These are phyloP conservation scores for Lycia hirtaria DNA, from an alignment of 2,888 invertebrate genomes.

Conservation along the genomic window DNA sequence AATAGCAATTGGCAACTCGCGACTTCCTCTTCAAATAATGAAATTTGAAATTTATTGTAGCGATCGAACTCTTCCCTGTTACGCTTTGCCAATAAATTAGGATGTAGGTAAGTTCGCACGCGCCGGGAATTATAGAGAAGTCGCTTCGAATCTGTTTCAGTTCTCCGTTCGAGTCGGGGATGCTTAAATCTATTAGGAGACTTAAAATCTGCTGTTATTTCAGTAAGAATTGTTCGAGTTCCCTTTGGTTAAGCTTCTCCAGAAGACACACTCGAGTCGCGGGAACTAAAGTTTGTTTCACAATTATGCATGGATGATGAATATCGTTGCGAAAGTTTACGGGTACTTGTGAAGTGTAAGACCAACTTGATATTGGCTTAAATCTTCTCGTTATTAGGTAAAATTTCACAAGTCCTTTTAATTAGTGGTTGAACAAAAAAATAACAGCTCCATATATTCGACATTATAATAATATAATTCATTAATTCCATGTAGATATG, in stretches of 20 bases:
- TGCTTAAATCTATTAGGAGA: conserved; percentile 51
- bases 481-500: too few species aligned
- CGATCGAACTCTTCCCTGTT: conserved; percentile 69
- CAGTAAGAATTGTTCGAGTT: conserved; percentile 26
- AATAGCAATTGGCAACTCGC: conserved; percentile 78
- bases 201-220: conserved; percentile 39
- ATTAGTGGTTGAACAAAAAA: too few species aligned
- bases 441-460: too few species aligned
- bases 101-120: conserved; percentile 58
- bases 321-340: neutral
- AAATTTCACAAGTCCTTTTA: too few species aligned
- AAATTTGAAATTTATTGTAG: conserved; percentile 83
- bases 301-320: neutral
- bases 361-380: neutral
- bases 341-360: neutral
- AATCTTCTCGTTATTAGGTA: too few species aligned
- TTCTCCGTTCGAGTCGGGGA: conserved; percentile 49
- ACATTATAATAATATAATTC: too few species aligned
- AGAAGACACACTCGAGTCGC: neutral
- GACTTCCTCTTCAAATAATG: conserved; percentile 83
- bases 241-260: conserved; percentile 2
- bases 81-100: conserved; percentile 73
- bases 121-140: conserved; percentile 58
- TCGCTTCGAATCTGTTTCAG: conserved; percentile 54
- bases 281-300: conserved; percentile 1